These are phyloP conservation scores for Suricata suricatta DNA, from an alignment of 2,113 vertebrate genomes.

Conservation along the genomic window DNA sequence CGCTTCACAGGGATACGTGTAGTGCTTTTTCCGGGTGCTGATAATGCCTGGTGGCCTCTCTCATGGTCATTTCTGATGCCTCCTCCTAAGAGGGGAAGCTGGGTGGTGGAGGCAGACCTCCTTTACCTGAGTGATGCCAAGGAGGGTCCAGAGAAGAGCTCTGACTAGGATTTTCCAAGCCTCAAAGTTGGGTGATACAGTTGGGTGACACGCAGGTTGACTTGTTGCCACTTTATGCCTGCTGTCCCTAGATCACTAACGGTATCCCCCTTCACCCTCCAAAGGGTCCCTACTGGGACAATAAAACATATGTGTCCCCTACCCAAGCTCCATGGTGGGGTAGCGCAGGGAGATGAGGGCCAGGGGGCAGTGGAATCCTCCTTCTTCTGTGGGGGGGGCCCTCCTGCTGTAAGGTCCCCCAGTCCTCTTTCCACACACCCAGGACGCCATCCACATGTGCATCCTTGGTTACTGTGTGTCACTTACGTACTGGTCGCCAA, in stretches of 20 bases:
- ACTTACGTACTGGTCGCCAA: accelerated
- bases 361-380: background rate
- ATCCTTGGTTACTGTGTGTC: background rate
- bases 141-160: background rate
- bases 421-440: background rate
- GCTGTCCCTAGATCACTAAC: background rate
- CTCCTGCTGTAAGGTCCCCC: background rate
- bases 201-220: background rate
- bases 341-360: background rate
- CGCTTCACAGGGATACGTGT: accelerated
- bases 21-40: accelerated
- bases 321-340: background rate
- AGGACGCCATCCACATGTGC: background rate
- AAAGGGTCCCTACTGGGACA: background rate
- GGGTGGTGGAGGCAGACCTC: background rate
- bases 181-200: background rate
- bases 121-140: background rate
- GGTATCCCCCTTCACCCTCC: background rate
- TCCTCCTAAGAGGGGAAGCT: background rate
- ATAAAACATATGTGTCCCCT: background rate
- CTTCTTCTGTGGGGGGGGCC: background rate
- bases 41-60: background rate
- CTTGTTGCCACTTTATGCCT: background rate
- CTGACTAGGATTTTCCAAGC: background rate
- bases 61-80: background rate